phyloP scores from a whole-genome alignment of 2,113 vertebrate genomes.

The Axis porcinus region DNA sequence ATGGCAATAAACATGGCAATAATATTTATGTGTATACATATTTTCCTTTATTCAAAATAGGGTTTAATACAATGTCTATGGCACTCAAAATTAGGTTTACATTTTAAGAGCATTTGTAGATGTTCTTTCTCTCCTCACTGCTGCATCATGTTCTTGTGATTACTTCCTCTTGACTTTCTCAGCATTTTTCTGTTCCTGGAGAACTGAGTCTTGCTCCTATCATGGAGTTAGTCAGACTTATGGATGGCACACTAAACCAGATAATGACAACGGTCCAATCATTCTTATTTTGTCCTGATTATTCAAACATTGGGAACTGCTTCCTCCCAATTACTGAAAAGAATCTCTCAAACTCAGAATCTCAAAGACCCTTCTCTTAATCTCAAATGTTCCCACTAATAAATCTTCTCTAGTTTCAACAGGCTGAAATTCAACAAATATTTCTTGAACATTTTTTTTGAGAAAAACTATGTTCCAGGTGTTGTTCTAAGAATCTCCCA shows the following conservation, averaged over 20 bases:
- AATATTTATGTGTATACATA: background rate
- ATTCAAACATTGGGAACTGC: background rate
- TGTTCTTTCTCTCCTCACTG: background rate
- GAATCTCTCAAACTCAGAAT: background rate
- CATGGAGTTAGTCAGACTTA: background rate
- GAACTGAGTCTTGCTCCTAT: background rate
- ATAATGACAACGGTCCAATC: background rate
- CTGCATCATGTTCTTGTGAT: background rate
- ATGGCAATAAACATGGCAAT: background rate
- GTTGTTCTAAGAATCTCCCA: background rate
- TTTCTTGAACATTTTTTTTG: background rate
- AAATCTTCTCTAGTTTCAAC: background rate
- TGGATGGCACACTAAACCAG: background rate
- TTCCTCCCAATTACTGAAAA: background rate
- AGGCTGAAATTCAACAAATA: background rate
- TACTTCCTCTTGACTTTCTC: background rate
- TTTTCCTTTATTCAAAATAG: background rate
- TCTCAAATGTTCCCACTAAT: background rate
- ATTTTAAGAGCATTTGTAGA: background rate
- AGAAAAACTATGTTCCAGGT: background rate
- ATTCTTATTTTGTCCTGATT: background rate
- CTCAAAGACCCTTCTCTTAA: background rate
- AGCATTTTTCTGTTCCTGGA: background rate
- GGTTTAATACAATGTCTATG: background rate
- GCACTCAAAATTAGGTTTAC: background rate